Evolutionary conservation across 2,797 vertebrate genomes (phyloP).

Genomic region (Ctenopoma multispine): DNA sequence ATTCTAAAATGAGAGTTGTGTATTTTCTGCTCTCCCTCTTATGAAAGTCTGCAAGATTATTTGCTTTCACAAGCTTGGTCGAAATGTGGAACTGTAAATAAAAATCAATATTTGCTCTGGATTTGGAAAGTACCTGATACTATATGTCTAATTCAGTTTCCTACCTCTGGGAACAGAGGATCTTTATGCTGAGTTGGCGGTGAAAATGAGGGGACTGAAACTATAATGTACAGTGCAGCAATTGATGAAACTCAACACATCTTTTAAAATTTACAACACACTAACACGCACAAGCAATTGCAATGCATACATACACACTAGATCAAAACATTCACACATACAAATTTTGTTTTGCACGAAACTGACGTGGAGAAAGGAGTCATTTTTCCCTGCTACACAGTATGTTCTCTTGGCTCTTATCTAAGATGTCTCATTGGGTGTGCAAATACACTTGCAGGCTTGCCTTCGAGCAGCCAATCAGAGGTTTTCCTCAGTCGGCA

Average conservation of each 20-base stretch:
- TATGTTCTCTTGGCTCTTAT: slow-evolving; percentile 59
- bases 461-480: slow-evolving; percentile 60
- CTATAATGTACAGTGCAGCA: too few species aligned
- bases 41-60: background rate
- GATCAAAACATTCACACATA: background rate
- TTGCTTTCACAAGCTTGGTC: background rate
- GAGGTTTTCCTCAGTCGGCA: slow-evolving; percentile 1
- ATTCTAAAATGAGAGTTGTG: background rate
- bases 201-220: background rate
- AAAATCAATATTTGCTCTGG: slow-evolving; percentile 34
- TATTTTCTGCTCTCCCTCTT: background rate
- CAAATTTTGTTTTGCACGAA: background rate
- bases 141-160: background rate
- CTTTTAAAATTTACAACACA: too few species aligned
- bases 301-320: too few species aligned
- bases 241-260: background rate
- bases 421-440: slow-evolving; percentile 60
- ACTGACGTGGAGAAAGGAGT: background rate
- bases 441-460: slow-evolving; percentile 34
- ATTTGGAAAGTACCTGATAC: background rate
- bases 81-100: slow-evolving; percentile 7
- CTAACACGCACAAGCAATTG: background rate
- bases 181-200: background rate
- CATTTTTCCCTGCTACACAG: slow-evolving; percentile 6
- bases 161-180: background rate